Evolutionary conservation across 1,140 invertebrate genomes (phyloP), one percentile per base, ranked within the genome.

Genomic region (Phthorimaea operculella): DNA sequence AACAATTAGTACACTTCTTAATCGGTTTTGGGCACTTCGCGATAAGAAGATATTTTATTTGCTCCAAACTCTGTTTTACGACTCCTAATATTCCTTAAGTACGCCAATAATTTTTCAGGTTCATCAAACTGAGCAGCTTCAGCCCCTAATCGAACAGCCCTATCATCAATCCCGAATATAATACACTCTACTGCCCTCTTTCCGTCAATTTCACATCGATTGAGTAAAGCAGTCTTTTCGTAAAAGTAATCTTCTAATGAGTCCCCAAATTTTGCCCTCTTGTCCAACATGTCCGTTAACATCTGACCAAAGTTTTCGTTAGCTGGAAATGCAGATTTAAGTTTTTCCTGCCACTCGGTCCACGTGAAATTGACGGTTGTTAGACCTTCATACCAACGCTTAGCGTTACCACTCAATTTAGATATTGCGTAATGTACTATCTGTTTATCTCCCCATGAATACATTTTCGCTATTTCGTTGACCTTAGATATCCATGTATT

Each of bases 371-470:
- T 14, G 16, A 48, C 14, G 14, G 45, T 14, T 16, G 45, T 12
- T 48, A 48, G 16, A 11, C 45, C 45, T 48, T 48, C 45, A 18
- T 48, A 48, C 45, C 45, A 48, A 16, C 10, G n/a, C 16, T 48
- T 48, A 16, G 45, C 45, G 9, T 14, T 48, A 48, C 45, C 45
- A 10, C 9, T 16, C 9, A 48, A 16, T 18, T 48, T 48, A 10
- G 45, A 16, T 48, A 48, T 14, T 2, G 45, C 45, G 17, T 48
- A 48, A 48, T 48, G 45, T 16, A 48, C 17, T 10, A 18, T 48
- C 16, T 48, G 45, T 18, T 16, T 48, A 48, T 48, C 45, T 16
- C 12, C 16, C 45, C 45, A 48, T 18, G 11, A 12, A 48, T 48
- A 48, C 45, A 48, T 14, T 48, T 10, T 48, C 4, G 4, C 45